phyloP scores from a whole-genome alignment of 2,113 vertebrate species.

The Oreochromis tanganicae region DNA sequence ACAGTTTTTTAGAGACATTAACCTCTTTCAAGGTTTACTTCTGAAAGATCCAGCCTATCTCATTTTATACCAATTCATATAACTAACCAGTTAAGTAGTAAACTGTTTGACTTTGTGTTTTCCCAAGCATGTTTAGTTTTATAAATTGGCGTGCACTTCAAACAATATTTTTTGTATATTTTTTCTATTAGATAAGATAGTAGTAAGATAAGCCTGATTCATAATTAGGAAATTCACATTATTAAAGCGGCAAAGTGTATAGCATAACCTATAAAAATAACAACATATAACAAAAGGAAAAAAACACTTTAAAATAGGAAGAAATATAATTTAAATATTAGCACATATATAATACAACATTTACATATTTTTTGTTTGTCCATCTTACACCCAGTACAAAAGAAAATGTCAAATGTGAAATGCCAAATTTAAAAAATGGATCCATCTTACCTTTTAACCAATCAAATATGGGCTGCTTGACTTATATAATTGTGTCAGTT shows the following conservation, averaged over 20 bases:
- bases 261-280: neutral
- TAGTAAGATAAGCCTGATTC: neutral
- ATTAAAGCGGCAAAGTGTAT: neutral
- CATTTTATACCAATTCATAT: neutral
- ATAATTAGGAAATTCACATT: neutral
- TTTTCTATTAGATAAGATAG: neutral
- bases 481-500: neutral
- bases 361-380: neutral
- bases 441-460: neutral
- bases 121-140: neutral
- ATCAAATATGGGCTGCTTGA: neutral
- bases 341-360: neutral
- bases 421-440: neutral
- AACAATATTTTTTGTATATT: neutral
- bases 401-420: neutral
- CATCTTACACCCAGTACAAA: neutral
- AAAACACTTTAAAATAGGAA: neutral
- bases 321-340: neutral
- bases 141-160: neutral
- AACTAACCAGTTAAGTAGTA: neutral
- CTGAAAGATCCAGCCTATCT: neutral
- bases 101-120: neutral
- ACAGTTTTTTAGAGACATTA: neutral
- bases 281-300: neutral
- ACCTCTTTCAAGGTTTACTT: neutral